Base-by-base conservation (phyloP, 2,113 vertebrate species). In the Elephantulus edwardii region DNA sequence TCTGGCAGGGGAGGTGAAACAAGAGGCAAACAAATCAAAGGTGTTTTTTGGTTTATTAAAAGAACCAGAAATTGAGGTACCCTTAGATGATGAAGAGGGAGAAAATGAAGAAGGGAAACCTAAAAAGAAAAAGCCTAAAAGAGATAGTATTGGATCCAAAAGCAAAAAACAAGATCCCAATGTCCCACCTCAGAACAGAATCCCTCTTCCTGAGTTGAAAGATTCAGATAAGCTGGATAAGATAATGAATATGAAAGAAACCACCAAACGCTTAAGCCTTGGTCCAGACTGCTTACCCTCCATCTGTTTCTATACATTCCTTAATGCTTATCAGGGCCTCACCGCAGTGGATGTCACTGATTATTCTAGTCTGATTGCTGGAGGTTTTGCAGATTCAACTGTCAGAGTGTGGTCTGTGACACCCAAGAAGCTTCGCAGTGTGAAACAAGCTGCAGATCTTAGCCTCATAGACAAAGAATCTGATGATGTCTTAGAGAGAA, bases 141-240 rank as follows among this genome's bases (percentile, higher is more conserved):
- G 99, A 96, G 99, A 99, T 77, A 99, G 97, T 35, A 97, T 98
- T 95, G 99, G 99, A 50, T 98, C 98, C 76, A 99, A 99, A 98
- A 99, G 99, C 97, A 99, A 99, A 97, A 99, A 99, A 93, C 99
- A 99, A 96, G 99, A 99, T 89, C 99, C 99, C 35, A 99, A 99
- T 88, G 99, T 99, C 85, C 99, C 99, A 46, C 98, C 98, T 83
- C 99, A 99, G 94, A 99, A 97, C 86, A 99, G 99, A 97, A 99
- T 99, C 95, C 99, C 99, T 93, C 98, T 99, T 46, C 99, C 99
- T 75, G 99, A 99, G 92, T 97, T 99, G 77, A 99, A 99, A 96
- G 99, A 99, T 95, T 99, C 99, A 35, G 99, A 99, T 97, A 99
- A 99, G 91, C 96, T 99, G 95, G 99, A 99, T 97, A 99, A 99